Evolutionary conservation across 2,797 vertebrate species (phyloP).

Genomic region (Limnodromus scolopaceus): DNA sequence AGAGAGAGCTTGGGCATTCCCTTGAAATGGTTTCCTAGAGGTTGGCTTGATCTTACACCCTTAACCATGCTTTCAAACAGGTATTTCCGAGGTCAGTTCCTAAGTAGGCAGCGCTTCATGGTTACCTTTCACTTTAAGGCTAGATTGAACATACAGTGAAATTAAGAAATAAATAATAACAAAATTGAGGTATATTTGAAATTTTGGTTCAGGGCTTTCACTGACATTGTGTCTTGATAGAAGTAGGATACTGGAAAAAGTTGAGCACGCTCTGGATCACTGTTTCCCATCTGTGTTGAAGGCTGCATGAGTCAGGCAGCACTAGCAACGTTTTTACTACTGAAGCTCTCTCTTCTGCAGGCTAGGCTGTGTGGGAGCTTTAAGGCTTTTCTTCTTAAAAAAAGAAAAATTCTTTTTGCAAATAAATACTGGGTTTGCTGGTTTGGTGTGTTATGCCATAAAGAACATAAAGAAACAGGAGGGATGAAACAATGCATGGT

Average conservation of each 20-base stretch:
- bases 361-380: background rate
- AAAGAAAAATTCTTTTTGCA: background rate
- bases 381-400: background rate
- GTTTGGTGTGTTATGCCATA: background rate
- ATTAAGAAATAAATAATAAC: background rate
- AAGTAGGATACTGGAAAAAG: background rate
- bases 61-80: background rate
- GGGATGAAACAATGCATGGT: background rate
- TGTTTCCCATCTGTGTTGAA: background rate
- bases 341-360: background rate
- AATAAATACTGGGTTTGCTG: background rate
- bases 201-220: background rate
- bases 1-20: background rate
- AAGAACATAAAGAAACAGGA: background rate
- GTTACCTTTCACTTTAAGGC: background rate
- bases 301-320: background rate
- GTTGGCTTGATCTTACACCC: background rate
- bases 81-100: background rate
- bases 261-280: background rate
- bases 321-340: background rate
- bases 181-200: background rate
- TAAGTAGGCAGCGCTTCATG: background rate
- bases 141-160: background rate
- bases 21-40: background rate
- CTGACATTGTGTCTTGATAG: background rate